Percentiles rank a stretch among this genome's conserved stretches.
These are phyloP conservation scores for Stenurella melanura DNA, from an alignment of 2,888 invertebrate species.

Conservation along the genomic window DNA sequence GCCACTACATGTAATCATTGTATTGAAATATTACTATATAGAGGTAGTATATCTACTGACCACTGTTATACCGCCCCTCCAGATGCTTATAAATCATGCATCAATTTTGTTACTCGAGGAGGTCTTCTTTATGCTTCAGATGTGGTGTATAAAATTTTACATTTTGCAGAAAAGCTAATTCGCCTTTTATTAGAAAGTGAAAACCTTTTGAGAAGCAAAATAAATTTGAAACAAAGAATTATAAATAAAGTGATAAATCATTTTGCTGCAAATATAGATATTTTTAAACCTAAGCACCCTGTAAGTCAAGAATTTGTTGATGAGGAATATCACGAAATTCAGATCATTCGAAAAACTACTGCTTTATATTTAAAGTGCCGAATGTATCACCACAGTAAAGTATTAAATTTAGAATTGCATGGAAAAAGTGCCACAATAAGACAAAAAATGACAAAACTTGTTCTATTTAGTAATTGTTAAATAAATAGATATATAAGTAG, in stretches of 20 bases:
- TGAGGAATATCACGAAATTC: conserved; percentile 41
- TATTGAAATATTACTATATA: conserved; percentile 23
- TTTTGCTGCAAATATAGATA: conserved; percentile 25
- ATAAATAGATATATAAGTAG: background rate
- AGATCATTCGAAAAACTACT: conserved; percentile 32
- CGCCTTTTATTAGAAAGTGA: conserved; percentile 5
- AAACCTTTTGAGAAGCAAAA: conserved; percentile 7
- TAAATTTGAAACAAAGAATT: conserved; percentile 8
- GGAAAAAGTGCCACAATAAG: conserved; percentile 32
- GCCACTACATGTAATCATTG: conserved; percentile 30
- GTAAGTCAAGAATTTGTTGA: conserved; percentile 38
- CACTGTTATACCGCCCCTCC: background rate
- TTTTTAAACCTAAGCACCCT: conserved; percentile 33
- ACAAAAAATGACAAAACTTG: conserved; percentile 36
- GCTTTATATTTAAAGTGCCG: conserved; percentile 33
- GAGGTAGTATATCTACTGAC: background rate
- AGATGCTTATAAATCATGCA: conserved; percentile 25
- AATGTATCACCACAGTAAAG: conserved; percentile 25
- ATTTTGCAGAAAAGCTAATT: conserved; percentile 21
- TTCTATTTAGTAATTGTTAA: conserved; percentile 27
- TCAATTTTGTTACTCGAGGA: conserved; percentile 11
- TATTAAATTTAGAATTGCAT: conserved; percentile 22
- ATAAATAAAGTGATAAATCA: conserved; percentile 20
- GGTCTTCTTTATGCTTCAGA: conserved; percentile 24
- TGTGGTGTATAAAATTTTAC: conserved; percentile 22